Evolutionary conservation across 2,113 vertebrate species (phyloP), one percentile per base, ranked within the genome.

Genomic region (Corvus cornix): DNA sequence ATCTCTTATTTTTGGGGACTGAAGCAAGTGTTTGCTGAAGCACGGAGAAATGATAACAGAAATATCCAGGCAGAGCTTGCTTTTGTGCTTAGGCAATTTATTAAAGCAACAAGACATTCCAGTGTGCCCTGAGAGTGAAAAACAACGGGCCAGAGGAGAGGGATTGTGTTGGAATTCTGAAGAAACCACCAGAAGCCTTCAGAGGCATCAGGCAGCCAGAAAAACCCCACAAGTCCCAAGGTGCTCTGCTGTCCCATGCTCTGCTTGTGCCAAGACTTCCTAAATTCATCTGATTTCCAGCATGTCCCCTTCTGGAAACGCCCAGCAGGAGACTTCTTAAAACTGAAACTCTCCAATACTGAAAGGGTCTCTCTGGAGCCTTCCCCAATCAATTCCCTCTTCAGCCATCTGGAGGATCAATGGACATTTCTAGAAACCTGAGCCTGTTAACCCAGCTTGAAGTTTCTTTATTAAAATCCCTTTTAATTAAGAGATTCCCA

Each of bases 11-110:
- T 93, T 93, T 56, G 44, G 52, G 79, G 79, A 37, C 43, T 46
- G 80, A 86, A 96, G 59, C 78, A 88, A 93, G 39, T 55, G 90
- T 77, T 93, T 67, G 63, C 72, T 88, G 68, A 81, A 88, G 92
- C 79, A 31, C 3, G 14, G 64, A 88, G 86, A 86, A 92, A 78
- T 39, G n/a, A 55, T 51, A 90, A 92, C 48, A 62, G 33, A 91
- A 85, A 95, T 76, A 83, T 17, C 67, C 78, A 83, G 96, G 74
- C 55, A 67, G 22, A 23, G 79, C 68, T 86, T 63, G 75, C 43
- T 86, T 83, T 88, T 68, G 79, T 10, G 7, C 67, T 70, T 3
- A 59, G 72, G 52, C 68, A 64, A 90, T 94, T 95, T 75, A 93
- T 86, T 93, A 94, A 92, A 67, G 56, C 72, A 90, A 86, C 43